Conservation (phyloP, 1,140 invertebrate genomes). For the Euwallacea fornicatus region DNA sequence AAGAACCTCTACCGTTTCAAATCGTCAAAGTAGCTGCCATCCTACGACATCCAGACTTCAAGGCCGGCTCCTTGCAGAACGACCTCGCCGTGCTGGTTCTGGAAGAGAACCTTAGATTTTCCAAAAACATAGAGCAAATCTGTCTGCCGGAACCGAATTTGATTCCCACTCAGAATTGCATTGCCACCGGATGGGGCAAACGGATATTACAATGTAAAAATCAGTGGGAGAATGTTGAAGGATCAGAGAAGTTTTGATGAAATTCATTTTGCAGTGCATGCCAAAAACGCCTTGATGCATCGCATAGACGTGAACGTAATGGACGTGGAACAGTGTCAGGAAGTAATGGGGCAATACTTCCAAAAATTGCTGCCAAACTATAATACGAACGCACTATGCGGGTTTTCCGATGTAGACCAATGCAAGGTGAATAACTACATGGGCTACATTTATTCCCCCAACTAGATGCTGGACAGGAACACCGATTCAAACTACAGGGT, state of each 20-base stretch:
- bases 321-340: constrained; percentile 62
- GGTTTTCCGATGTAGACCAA: constrained; percentile 50
- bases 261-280: constrained; percentile 60
- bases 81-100: constrained; percentile 75
- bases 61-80: constrained; percentile 62
- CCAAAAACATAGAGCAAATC: constrained; percentile 72
- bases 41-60: constrained; percentile 71
- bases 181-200: constrained; percentile 82
- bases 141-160: constrained; percentile 62
- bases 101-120: constrained; percentile 61
- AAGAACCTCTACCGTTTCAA: constrained; percentile 78
- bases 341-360: constrained; percentile 58
- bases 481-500: not conserved
- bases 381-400: constrained; percentile 54
- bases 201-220: constrained; percentile 71
- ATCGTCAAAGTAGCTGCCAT: constrained; percentile 70
- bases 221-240: not conserved
- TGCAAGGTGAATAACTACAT: constrained; percentile 52
- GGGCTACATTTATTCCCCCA: no score
- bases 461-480: constrained; percentile 8
- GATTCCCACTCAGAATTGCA: constrained; percentile 61
- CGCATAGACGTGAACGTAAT: constrained; percentile 69
- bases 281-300: constrained; percentile 73
- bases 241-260: not conserved
- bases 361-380: constrained; percentile 56